A percentile compares a stretch with the other conserved stretches of the same genome.
Conservation (phyloP, 2,113 vertebrate species). For the Litocranius walleri region DNA sequence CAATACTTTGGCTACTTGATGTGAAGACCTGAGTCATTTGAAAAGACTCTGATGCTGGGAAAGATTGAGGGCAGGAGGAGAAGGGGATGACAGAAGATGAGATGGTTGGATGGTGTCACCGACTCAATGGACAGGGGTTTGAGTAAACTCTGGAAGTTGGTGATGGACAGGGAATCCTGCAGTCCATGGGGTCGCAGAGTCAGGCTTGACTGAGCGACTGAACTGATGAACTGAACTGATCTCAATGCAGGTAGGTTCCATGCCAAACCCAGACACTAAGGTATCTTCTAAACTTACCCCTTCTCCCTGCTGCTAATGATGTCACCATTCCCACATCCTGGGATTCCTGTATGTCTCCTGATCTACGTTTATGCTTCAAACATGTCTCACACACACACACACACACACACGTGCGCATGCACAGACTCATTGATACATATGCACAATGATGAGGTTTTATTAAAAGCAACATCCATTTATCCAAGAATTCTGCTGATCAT, state of each 20-base stretch:
- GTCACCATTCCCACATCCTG: background rate
- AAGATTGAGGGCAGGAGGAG: background rate
- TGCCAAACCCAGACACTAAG: background rate
- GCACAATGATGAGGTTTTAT: background rate
- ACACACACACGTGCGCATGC: accelerated
- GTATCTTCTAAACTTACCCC: background rate
- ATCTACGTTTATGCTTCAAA: background rate
- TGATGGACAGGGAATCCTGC: background rate
- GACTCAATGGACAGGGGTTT: background rate
- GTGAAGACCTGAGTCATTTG: background rate
- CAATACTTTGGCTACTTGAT: background rate
- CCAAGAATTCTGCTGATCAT: background rate
- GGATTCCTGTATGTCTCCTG: background rate
- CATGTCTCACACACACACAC: background rate
- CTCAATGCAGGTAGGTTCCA: accelerated
- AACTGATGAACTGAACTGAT: background rate
- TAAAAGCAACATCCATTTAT: background rate
- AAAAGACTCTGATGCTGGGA: background rate
- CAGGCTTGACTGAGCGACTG: background rate
- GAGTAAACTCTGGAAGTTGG: background rate
- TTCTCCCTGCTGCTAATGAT: background rate
- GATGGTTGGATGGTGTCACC: background rate
- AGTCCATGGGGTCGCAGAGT: background rate
- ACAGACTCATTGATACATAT: background rate
- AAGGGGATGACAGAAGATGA: background rate